phyloP scores from a whole-genome alignment of 2,888 invertebrate genomes.

The Drosophila mercatorum region DNA sequence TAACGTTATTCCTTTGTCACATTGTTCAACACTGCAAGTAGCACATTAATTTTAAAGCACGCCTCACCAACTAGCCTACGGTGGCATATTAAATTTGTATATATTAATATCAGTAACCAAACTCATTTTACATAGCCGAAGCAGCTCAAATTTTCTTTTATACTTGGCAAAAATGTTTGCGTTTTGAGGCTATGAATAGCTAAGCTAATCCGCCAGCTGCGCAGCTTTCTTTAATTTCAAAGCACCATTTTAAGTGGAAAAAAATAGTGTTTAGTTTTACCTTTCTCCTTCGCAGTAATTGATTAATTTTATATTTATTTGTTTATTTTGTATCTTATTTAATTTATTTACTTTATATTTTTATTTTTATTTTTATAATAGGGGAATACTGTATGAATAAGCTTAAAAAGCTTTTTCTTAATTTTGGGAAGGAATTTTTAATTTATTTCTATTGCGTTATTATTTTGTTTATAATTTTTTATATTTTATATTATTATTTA shows the following conservation, averaged over 20 bases:
- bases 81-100: constrained; percentile 46
- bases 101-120: constrained; percentile 43
- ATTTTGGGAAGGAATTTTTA: not conserved
- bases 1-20: not conserved
- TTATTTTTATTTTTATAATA: not conserved
- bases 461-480: not conserved
- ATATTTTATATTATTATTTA: not conserved
- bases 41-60: constrained; percentile 48
- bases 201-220: not conserved
- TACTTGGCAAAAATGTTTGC: constrained; percentile 20
- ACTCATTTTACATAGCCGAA: constrained; percentile 35
- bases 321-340: too few relatives aligned
- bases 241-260: too few relatives aligned
- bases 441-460: too few relatives aligned
- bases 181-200: constrained; percentile 8
- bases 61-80: not conserved
- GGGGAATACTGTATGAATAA: too few relatives aligned
- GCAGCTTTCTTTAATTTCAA: too few relatives aligned
- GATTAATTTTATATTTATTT: too few relatives aligned
- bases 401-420: not conserved
- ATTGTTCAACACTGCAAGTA: constrained; percentile 12
- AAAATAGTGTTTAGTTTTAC: too few relatives aligned
- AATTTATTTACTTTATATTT: too few relatives aligned
- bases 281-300: too few relatives aligned
- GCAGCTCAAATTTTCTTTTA: constrained; percentile 6